phyloP scores from a whole-genome alignment of 1,140 invertebrate genomes.

The Campoletis sonorensis region DNA sequence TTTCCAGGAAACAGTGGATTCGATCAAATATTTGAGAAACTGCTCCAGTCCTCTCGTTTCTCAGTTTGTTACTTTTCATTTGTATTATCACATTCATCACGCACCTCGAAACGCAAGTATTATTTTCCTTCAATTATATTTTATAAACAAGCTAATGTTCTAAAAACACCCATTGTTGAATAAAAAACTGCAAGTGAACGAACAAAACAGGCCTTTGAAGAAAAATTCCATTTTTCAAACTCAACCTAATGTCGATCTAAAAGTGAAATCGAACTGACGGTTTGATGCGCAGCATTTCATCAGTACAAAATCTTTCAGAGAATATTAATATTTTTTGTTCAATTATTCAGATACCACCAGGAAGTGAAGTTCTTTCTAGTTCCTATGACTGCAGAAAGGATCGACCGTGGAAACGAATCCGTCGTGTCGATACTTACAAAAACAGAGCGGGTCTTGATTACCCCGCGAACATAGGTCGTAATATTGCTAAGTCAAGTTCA shows the following conservation, averaged over 20 bases:
- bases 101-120: slow-evolving; percentile 84
- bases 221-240: no score
- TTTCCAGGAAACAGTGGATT: slow-evolving; percentile 77
- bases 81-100: slow-evolving; percentile 91
- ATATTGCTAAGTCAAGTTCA: slow-evolving; percentile 89
- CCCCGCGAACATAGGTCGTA: slow-evolving; percentile 92
- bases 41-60: slow-evolving; percentile 81
- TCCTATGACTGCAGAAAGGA: slow-evolving; percentile 83
- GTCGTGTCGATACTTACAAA: slow-evolving; percentile 88
- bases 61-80: slow-evolving; percentile 89
- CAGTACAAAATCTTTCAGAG: slow-evolving; percentile 3
- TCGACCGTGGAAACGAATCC: slow-evolving; percentile 81
- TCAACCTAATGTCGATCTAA: no score
- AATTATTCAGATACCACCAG: slow-evolving; percentile 80
- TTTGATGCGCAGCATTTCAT: no score
- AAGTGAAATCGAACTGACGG: no score
- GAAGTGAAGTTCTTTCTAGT: slow-evolving; percentile 79
- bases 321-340: background rate
- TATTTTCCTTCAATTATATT: no score
- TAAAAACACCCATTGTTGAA: no score
- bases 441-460: slow-evolving; percentile 89
- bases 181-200: no score
- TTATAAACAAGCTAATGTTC: no score
- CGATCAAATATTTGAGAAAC: slow-evolving; percentile 79
- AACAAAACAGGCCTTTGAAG: no score